A percentile compares a stretch with the other conserved stretches of the same genome.
Conservation (phyloP, 2,797 vertebrate species). For the Myotis findleyi region DNA sequence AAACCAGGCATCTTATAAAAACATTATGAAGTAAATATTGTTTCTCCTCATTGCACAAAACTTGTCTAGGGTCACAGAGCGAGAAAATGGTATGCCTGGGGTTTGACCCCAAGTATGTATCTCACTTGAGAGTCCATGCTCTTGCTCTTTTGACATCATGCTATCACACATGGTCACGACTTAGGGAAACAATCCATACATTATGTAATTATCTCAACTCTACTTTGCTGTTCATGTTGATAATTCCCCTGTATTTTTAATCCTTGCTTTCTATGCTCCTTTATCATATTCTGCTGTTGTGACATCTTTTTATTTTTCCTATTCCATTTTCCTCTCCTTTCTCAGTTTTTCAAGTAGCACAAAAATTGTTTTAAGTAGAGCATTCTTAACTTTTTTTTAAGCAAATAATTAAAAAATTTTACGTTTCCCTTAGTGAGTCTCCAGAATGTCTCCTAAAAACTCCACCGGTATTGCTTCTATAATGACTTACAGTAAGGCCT, state of each 20-base stretch:
- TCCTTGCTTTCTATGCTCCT: neutral
- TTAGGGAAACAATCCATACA: neutral
- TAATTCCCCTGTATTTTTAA: constrained; percentile 46
- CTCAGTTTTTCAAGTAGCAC: constrained; percentile 35
- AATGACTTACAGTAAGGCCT: neutral
- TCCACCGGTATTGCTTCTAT: neutral
- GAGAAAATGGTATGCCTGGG: neutral
- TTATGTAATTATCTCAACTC: neutral
- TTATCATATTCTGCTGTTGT: neutral
- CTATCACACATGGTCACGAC: neutral
- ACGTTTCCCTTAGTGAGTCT: neutral
- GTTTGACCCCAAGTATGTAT: neutral
- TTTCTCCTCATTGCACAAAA: neutral
- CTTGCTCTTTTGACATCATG: neutral
- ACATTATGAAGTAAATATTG: neutral
- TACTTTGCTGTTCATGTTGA: neutral
- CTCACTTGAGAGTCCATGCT: neutral
- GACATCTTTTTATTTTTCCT: constrained; percentile 3
- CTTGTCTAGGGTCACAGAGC: neutral
- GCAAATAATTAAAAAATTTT: neutral
- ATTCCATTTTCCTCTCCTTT: constrained; percentile 10
- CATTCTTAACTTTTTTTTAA: constrained; percentile 22
- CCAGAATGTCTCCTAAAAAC: neutral
- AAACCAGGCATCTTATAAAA: neutral
- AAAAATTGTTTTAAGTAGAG: constrained; percentile 14